These are phyloP conservation scores for Cremastinae sp. DNA, from an alignment of 2,888 invertebrate species.

Conservation along the genomic window DNA sequence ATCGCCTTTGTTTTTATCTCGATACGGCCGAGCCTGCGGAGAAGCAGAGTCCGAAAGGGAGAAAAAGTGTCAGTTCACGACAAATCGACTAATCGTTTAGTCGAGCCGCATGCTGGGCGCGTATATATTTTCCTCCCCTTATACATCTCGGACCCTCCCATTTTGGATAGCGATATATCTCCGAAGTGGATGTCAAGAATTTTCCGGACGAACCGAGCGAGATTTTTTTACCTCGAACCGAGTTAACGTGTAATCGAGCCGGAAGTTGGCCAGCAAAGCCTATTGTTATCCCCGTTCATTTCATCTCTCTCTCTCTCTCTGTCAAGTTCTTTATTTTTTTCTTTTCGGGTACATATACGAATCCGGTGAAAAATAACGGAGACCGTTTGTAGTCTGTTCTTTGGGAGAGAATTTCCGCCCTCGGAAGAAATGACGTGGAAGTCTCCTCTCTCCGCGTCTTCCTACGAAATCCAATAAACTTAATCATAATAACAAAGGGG, in stretches of 20 bases:
- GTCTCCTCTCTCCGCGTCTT: conserved; percentile 1
- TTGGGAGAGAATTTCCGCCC: conserved; percentile 8
- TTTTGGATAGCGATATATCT: conserved; percentile 46
- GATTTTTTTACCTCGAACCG: conserved; percentile 10
- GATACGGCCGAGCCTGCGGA: conserved; percentile 24
- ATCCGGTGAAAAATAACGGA: conserved; percentile 7
- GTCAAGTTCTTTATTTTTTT: conserved; percentile 12
- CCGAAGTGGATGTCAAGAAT: conserved; percentile 27
- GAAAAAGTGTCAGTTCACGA: conserved; percentile 54
- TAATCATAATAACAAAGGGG: conserved; percentile 42
- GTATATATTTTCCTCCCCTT: not conserved
- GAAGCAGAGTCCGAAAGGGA: conserved; percentile 5
- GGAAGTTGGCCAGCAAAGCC: conserved; percentile 25
- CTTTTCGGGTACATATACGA: too few species aligned
- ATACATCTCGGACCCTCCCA: conserved; percentile 15
- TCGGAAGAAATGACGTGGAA: not conserved
- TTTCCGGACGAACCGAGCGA: conserved; percentile 44
- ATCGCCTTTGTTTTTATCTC: conserved; percentile 20
- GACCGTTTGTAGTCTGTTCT: conserved; percentile 34
- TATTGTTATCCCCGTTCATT: conserved; percentile 47
- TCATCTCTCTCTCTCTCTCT: conserved; percentile 16
- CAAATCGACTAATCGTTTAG: conserved; percentile 57
- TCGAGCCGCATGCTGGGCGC: conserved; percentile 33
- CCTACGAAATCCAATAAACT: conserved; percentile 46
- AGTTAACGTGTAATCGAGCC: conserved; percentile 20